These are phyloP conservation scores for Chloroceryle amazona DNA, from an alignment of 2,797 vertebrate species.

Conservation along the genomic window DNA sequence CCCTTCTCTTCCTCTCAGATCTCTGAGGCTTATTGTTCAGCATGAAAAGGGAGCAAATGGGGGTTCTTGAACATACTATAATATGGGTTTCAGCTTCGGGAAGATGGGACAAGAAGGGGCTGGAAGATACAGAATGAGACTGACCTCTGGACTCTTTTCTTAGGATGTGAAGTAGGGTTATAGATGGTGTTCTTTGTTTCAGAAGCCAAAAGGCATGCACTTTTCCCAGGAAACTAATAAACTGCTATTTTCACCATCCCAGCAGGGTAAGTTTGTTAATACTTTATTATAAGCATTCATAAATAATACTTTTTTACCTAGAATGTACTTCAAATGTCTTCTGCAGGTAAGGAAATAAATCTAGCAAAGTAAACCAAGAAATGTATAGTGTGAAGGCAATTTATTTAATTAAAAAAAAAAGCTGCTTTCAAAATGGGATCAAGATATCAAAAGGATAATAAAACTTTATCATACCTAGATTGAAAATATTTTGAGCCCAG, in stretches of 20 bases:
- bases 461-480: slow-evolving; percentile 79
- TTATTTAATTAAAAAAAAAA: neutral
- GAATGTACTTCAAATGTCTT: neutral
- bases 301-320: neutral
- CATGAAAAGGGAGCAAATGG: neutral
- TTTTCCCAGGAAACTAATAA: neutral
- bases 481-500: slow-evolving; percentile 89
- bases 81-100: neutral
- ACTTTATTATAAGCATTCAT: neutral
- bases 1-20: neutral
- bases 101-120: neutral
- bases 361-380: neutral
- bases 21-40: neutral
- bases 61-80: neutral
- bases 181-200: neutral
- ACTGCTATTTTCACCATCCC: neutral
- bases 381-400: rapidly evolving
- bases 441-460: neutral
- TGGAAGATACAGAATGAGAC: neutral
- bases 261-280: neutral
- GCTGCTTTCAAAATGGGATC: neutral
- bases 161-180: neutral
- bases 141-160: neutral
- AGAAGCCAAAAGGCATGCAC: neutral
- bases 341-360: neutral